A percentile compares a stretch with the other conserved stretches of the same genome.
phyloP scores from a whole-genome alignment of 92 coral and sea anemone species.

The Bergia sp. region DNA sequence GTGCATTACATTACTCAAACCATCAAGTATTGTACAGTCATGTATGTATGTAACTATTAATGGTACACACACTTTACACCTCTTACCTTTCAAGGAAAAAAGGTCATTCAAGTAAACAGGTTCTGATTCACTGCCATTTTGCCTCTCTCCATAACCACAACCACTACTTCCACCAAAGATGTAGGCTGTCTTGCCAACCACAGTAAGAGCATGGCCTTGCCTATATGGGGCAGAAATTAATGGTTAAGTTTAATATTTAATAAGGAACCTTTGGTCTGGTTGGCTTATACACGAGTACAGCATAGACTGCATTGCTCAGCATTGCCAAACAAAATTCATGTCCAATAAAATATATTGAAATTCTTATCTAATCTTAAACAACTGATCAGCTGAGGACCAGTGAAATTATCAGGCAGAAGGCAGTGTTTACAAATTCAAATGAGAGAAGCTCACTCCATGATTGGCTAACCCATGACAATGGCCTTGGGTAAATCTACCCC shows the following conservation, averaged over 20 bases:
- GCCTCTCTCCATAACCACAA: slow-evolving; percentile 79
- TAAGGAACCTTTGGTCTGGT: no score
- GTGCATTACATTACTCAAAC: not conserved
- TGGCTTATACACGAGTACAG: no score
- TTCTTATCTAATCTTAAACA: no score
- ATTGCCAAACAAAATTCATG: no score
- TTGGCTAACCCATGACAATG: not conserved
- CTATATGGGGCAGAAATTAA: slow-evolving; percentile 38
- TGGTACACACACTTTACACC: not conserved
- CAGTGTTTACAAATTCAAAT: no score
- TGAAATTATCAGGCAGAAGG: no score
- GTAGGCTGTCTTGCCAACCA: slow-evolving; percentile 78
- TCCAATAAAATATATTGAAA: no score
- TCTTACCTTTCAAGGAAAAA: slow-evolving; percentile 76
- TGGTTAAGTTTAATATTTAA: no score
- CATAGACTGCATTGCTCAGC: no score
- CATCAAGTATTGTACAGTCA: no score
- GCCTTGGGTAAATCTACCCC: not conserved
- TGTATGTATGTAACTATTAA: no score
- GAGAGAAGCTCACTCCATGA: not conserved
- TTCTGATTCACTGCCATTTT: slow-evolving; percentile 60
- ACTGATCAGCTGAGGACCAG: no score
- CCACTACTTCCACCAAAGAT: slow-evolving; percentile 93
- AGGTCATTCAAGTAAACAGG: slow-evolving; percentile 87
- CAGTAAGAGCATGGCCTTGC: slow-evolving; percentile 85